phyloP scores from a whole-genome alignment of 2,113 vertebrate genomes.

The Pimephales promelas region DNA sequence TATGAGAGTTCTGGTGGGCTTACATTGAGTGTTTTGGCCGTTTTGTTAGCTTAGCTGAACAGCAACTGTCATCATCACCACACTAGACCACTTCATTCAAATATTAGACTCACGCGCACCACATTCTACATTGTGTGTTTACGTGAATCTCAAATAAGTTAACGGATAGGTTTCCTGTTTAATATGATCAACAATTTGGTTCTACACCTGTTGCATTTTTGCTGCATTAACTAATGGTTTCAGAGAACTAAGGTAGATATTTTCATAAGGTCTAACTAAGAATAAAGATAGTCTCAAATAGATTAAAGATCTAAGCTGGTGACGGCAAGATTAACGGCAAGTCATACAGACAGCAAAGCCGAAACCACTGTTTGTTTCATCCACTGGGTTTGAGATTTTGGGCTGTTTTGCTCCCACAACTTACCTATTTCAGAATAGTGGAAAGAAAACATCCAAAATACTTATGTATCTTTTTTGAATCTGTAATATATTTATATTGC shows the following conservation, averaged over 20 bases:
- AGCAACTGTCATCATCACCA: not conserved
- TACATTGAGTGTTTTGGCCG: not conserved
- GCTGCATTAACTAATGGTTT: not conserved
- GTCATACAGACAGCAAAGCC: not conserved
- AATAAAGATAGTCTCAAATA: not conserved
- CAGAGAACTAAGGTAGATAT: not conserved
- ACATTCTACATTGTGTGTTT: not conserved
- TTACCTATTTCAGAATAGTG: not conserved
- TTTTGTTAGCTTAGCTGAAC: slow-evolving; percentile 32
- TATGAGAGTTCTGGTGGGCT: not conserved
- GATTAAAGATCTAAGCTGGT: no score
- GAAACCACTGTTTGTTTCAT: not conserved
- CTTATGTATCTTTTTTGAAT: not conserved
- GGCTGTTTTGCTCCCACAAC: not conserved
- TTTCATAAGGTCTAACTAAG: not conserved
- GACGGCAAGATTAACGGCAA: not conserved
- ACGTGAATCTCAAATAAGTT: not conserved
- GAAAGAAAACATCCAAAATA: not conserved
- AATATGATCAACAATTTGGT: not conserved
- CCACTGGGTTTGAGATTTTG: not conserved
- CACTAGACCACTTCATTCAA: not conserved
- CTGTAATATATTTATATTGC: not conserved
- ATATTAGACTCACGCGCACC: not conserved
- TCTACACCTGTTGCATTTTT: slow-evolving; percentile 1
- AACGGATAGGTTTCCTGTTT: no score